These are phyloP conservation scores for Apostichopus leukothele DNA, from an alignment of 53 echinoderm and acorn worm species.

Conservation along the genomic window DNA sequence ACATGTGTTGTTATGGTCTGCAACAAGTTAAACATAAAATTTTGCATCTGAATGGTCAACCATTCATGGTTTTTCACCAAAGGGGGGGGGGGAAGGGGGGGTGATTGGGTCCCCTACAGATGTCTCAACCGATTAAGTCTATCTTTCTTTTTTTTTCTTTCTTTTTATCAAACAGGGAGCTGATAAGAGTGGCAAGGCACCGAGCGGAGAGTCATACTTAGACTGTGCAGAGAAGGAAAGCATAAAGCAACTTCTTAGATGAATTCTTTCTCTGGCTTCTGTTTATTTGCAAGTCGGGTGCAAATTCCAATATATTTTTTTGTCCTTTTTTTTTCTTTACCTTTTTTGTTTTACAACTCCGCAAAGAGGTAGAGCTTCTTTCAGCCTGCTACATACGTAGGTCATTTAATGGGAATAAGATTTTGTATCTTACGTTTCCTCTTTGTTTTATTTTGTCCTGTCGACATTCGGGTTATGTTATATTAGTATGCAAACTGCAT, in stretches of 20 bases:
- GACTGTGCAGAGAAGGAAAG: slow-evolving; percentile 56
- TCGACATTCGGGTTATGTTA: no score
- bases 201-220: slow-evolving; percentile 52
- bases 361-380: background rate
- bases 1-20: no score
- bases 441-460: no score
- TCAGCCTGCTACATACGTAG: background rate
- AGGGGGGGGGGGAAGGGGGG: no score
- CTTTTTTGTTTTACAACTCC: background rate
- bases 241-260: slow-evolving; percentile 63
- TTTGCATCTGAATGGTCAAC: no score
- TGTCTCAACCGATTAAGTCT: background rate
- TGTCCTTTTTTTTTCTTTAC: no score
- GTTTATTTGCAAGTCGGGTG: background rate
- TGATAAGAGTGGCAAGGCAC: slow-evolving; percentile 54
- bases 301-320: background rate
- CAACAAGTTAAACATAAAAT: no score
- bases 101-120: no score
- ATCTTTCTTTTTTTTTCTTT: background rate
- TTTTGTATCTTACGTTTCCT: no score
- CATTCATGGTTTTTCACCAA: no score
- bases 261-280: background rate
- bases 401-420: no score
- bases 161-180: slow-evolving; percentile 30
- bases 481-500: no score